A percentile compares a stretch with the other conserved stretches of the same genome.
Evolutionary conservation across 2,888 invertebrate species (phyloP).

Genomic region (Brachyptera putata): DNA sequence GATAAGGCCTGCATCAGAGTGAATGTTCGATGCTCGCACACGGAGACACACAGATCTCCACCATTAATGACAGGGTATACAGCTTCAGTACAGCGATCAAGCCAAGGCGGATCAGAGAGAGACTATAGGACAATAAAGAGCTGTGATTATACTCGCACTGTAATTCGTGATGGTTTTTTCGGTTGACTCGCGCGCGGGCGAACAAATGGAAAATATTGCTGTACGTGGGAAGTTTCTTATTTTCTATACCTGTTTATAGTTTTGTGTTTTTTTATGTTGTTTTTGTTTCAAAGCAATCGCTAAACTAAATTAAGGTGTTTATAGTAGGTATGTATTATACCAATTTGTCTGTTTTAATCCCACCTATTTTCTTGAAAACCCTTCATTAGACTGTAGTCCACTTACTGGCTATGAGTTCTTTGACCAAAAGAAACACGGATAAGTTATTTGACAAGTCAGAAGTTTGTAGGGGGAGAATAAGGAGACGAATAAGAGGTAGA

Average conservation of each 20-base stretch:
- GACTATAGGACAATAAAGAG: not conserved
- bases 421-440: no score
- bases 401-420: no score
- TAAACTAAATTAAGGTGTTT: slow-evolving; percentile 19
- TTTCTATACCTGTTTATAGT: not conserved
- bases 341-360: slow-evolving; percentile 17
- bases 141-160: not conserved
- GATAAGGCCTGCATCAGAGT: slow-evolving; percentile 1
- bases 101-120: not conserved
- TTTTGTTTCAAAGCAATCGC: not conserved
- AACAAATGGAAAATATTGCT: slow-evolving; percentile 19
- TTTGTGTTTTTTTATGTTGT: not conserved
- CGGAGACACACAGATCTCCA: not conserved
- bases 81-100: not conserved
- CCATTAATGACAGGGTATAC: slow-evolving; percentile 11
- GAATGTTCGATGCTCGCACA: not conserved
- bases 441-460: not conserved
- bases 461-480: no score
- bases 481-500: no score
- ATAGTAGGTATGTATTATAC: slow-evolving; percentile 13
- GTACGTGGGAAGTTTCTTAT: slow-evolving; percentile 14
- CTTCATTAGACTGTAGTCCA: not conserved
- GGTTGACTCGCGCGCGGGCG: not conserved
- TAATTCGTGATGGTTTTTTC: slow-evolving; percentile 3
- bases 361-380: slow-evolving; percentile 3